phyloP scores from a whole-genome alignment of 53 echinoderm and acorn worm genomes.

The Echinarachnius parma region DNA sequence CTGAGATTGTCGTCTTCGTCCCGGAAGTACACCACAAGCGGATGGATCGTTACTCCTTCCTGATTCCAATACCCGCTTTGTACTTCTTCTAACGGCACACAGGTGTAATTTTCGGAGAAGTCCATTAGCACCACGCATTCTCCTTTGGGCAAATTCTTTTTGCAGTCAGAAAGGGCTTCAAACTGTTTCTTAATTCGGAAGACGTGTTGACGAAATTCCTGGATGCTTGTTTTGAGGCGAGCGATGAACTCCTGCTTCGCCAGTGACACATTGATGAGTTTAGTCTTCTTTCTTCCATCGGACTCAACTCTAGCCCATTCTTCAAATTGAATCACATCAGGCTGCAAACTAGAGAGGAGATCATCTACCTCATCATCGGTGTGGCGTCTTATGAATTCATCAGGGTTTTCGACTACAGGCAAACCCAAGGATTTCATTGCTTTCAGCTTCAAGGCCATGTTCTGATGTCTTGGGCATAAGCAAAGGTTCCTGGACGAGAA shows the following conservation, averaged over 20 bases:
- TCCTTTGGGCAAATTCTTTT: constrained; percentile 27
- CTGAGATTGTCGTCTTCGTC: background rate
- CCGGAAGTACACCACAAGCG: constrained; percentile 26
- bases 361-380: constrained; percentile 25
- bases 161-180: constrained; percentile 38
- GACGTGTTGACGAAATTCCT: constrained; percentile 27
- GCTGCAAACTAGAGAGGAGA: constrained; percentile 26
- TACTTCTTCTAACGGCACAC: constrained; percentile 58
- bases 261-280: constrained; percentile 29
- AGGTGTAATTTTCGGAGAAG: constrained; percentile 56
- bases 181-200: constrained; percentile 10
- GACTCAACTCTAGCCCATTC: constrained; percentile 50
- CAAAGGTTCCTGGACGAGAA: constrained; percentile 38
- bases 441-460: constrained; percentile 50
- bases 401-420: constrained; percentile 27
- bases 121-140: constrained; percentile 57
- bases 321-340: constrained; percentile 37
- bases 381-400: constrained; percentile 42
- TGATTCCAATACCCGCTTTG: constrained; percentile 48
- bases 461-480: constrained; percentile 55
- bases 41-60: constrained; percentile 15
- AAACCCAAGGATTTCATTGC: constrained; percentile 36
- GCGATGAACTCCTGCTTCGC: constrained; percentile 36
- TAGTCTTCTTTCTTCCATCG: constrained; percentile 54
- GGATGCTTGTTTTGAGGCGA: constrained; percentile 1